These are phyloP conservation scores for Sarcophaga variegata DNA, from an alignment of 2,888 invertebrate genomes.

Conservation along the genomic window DNA sequence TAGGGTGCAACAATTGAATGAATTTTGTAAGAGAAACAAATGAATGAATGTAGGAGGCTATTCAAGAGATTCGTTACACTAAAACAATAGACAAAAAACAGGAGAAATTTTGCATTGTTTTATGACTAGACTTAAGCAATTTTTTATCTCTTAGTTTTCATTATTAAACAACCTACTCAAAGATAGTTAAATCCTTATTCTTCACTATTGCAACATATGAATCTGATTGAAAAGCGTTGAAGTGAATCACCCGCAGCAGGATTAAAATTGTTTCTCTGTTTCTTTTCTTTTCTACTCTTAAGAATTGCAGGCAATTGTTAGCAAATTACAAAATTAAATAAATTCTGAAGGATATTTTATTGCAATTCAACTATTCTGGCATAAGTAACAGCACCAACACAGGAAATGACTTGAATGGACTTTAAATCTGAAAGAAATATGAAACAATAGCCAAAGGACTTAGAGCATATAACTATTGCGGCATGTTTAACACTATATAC, in stretches of 20 bases:
- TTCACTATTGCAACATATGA: background rate
- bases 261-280: constrained; percentile 10
- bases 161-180: constrained; percentile 49
- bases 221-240: constrained; percentile 58
- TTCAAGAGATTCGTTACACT: constrained; percentile 53
- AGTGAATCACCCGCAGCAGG: constrained; percentile 61
- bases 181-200: constrained; percentile 46
- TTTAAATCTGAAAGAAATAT: constrained; percentile 34
- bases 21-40: constrained; percentile 36
- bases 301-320: constrained; percentile 1
- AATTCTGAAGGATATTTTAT: constrained; percentile 41
- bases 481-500: constrained; percentile 50
- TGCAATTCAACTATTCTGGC: background rate
- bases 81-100: constrained; percentile 51
- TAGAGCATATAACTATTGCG: constrained; percentile 44
- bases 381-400: constrained; percentile 29
- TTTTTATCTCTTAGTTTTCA: too few relatives aligned
- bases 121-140: constrained; percentile 19
- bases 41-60: constrained; percentile 35
- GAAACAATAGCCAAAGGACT: background rate
- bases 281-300: too few relatives aligned
- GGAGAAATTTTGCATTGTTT: constrained; percentile 22
- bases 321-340: constrained; percentile 58
- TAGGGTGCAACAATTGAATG: constrained; percentile 27
- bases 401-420: constrained; percentile 67